Evolutionary conservation across 37 sponge, comb jelly and placozoan species (phyloP), one percentile per base, ranked within the genome.

Genomic region (Tethya wilhelma): DNA sequence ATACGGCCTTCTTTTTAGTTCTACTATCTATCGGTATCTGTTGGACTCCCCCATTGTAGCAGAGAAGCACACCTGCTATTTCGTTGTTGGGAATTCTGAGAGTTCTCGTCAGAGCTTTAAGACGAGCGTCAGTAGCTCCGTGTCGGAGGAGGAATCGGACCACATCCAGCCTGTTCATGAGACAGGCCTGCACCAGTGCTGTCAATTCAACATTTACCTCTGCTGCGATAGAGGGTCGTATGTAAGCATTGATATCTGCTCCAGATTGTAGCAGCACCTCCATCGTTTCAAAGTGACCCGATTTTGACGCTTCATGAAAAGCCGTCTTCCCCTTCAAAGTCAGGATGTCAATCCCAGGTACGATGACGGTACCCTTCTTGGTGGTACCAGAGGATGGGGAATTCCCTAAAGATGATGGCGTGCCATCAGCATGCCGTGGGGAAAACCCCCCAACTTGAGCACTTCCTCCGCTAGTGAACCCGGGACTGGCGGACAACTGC

Each of bases 221-320:
- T 19, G 42, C 30, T 42, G 85, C 78, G 0, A 89, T 79, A 0
- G 59, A 62, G 0, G 87, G 90, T n/a, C 67, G 57, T 67, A 87
- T 87, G 56, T 56, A 55, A 14, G 89, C 83, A 66, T 95, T 95
- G 73, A 95, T 81, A 43, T 95, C 89, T 28, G 91, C 95, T 9
- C 91, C 95, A 30, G 86, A 85, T 20, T 65, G 55, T 1, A 87
- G 80, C 28, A 95, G 83, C 26, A 68, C 56, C 56, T 85, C 75
- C 79, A 88, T 85, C 29, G 80, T 64, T 20, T 79, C 74, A 44
- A 80, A 79, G 69, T 79, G 44, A 22, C 69, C 56, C 23, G n/a
- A 7, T 28, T 44, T 60, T 12, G 85, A 71, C 4, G 95, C 95
- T 25, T 81, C 80, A 69, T 95, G 95, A 53, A 95, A 91, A 7